Base-by-base conservation (phyloP, 2,113 vertebrate genomes). In the Coracopsis vasa region DNA sequence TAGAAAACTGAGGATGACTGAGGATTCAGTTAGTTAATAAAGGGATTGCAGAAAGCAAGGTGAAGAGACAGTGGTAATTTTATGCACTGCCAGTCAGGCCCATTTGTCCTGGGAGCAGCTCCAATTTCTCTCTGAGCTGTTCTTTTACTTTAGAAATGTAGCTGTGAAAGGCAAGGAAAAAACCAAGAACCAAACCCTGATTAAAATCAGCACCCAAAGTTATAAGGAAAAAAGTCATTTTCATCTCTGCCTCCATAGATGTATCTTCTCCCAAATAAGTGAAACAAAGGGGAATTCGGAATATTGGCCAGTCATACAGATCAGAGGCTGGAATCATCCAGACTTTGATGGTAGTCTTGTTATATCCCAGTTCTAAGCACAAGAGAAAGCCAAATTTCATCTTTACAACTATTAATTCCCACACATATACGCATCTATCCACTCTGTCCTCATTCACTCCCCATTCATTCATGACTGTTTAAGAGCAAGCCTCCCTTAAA, bases 21-120 rank as follows among this genome's bases (percentile, higher is more conserved):
- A 0, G 6, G 94, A 77, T 93, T 82, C 75, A 80, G 90, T 95
- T 91, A 97, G 89, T 97, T 97, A 96, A 96, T 96, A 93, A 95
- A 95, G 88, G 95, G 86, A 94, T 91, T 88, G 88, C 81, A 69
- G 93, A 78, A 90, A 96, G 95, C 88, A 94, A 96, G 93, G 93
- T 95, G 97, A 96, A 84, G 84, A 96, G 95, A 96, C 84, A 88
- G 78, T 92, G 92, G 97, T 96, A 95, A 97, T 97, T 97, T 97
- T 96, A 97, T 97, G 97, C 97, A 96, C 93, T 95, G 95, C 83
- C 93, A 95, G 97, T 90, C 93, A 93, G 92, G 77, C 74, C 90
- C 91, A 95, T 97, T 95, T 92, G 92, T 95, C 94, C 91, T 93
- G 94, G 95, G 91, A 96, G 90, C 64, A 93, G 90, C 92, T 96